These are phyloP conservation scores for Drosophila sulfurigaster DNA, from an alignment of 1,140 invertebrate genomes.

Conservation along the genomic window DNA sequence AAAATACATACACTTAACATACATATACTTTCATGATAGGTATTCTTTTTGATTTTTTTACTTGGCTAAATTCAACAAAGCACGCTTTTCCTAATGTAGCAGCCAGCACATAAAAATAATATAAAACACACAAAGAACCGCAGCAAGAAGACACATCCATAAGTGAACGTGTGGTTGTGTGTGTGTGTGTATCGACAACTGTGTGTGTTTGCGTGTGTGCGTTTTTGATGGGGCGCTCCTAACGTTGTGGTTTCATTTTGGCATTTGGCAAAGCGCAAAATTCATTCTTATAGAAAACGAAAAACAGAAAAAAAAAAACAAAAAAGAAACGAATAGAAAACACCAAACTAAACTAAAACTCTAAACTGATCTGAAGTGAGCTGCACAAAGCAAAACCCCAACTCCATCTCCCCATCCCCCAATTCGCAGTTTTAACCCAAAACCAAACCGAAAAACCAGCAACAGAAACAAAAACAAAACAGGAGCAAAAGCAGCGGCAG, in stretches of 20 bases:
- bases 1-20: conserved; percentile 1
- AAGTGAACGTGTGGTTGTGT: neutral
- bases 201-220: conserved; percentile 7
- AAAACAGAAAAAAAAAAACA: conserved; percentile 27
- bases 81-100: conserved; percentile 53
- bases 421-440: neutral
- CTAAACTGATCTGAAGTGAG: conserved; percentile 5
- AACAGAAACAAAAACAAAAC: conserved; percentile 37
- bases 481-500: conserved; percentile 49
- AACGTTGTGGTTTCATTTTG: conserved; percentile 63
- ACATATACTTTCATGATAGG: conserved; percentile 5
- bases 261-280: conserved; percentile 63
- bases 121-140: conserved; percentile 15
- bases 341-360: conserved; percentile 20
- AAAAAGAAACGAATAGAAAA: conserved; percentile 18
- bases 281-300: conserved; percentile 55
- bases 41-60: conserved; percentile 28
- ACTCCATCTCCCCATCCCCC: neutral
- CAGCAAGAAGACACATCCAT: conserved; percentile 2
- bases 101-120: conserved; percentile 23
- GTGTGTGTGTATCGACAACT: conserved; percentile 7
- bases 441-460: conserved; percentile 12
- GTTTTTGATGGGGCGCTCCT: conserved; percentile 9
- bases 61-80: conserved; percentile 56
- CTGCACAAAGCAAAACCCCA: conserved; percentile 11